Evolutionary conservation across 2,888 invertebrate species (phyloP).

Genomic region (Tinea semifulvella): DNA sequence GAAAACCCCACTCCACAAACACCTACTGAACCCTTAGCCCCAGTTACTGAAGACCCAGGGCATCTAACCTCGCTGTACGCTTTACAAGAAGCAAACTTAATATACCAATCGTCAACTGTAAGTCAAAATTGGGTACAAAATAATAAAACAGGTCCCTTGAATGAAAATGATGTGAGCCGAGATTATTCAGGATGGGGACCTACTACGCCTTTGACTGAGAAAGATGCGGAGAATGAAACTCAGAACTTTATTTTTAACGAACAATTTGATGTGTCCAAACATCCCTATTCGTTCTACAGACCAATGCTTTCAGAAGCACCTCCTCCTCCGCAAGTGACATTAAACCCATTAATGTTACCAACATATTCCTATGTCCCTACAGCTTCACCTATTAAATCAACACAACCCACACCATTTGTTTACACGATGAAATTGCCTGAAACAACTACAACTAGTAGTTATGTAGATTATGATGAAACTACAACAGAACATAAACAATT

Average conservation of each 20-base stretch:
- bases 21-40: slow-evolving; percentile 25
- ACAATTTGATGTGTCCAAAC: slow-evolving; percentile 30
- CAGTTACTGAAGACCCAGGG: slow-evolving; percentile 19
- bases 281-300: slow-evolving; percentile 46
- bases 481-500: slow-evolving; percentile 32
- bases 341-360: slow-evolving; percentile 28
- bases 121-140: slow-evolving; percentile 48
- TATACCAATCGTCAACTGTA: slow-evolving; percentile 70
- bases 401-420: slow-evolving; percentile 21
- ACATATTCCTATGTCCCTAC: slow-evolving; percentile 45
- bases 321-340: slow-evolving; percentile 35
- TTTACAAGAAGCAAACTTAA: slow-evolving; percentile 70
- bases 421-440: slow-evolving; percentile 28
- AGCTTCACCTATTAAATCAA: slow-evolving; percentile 32
- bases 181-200: slow-evolving; percentile 62
- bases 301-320: slow-evolving; percentile 47
- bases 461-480: slow-evolving; percentile 30
- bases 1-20: slow-evolving; percentile 26
- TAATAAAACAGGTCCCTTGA: slow-evolving; percentile 35
- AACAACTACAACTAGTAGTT: slow-evolving; percentile 21
- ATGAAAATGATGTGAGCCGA: slow-evolving; percentile 42
- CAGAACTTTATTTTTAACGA: slow-evolving; percentile 48
- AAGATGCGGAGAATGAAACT: slow-evolving; percentile 38
- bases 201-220: slow-evolving; percentile 43
- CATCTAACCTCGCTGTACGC: slow-evolving; percentile 47